Evolutionary conservation across 1,140 invertebrate genomes (phyloP), one percentile per base, ranked within the genome.

Genomic region (Fopius arisanus): DNA sequence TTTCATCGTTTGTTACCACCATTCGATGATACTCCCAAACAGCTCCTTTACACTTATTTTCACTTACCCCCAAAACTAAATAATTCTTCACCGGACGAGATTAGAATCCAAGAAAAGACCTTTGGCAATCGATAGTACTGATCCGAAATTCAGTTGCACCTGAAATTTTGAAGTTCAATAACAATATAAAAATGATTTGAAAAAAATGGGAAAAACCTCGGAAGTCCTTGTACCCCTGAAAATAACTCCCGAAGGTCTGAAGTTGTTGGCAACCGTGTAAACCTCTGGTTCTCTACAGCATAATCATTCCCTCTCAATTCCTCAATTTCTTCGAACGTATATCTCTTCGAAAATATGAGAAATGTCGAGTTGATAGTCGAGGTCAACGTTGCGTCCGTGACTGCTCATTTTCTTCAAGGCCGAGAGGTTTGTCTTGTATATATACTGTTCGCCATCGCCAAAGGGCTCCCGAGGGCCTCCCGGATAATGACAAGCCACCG

Each of bases 401-500:
- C 67, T 69, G 41, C 43, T 69, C 43, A 69, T 69, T 69, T 69
- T 69, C 67, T 43, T 69, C 67, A 69, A 69, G 67, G 67, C 67
- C 67, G 26, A 29, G 29, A 5, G 5, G n/a, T 12, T 10, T 37
- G 28, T 33, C 19, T 31, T 68, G 19, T 54, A 54, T 23, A 54
- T 54, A 54, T 70, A 63, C 19, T 31, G 21, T 19, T 33, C 26
- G 54, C 67, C 7, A 29, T 29, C 43, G 73, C 69, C 54, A 67
- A 74, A 74, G 73, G 68, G 66, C 74, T 75, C 69, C 33, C 41
- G 69, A 48, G 70, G 65, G 63, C 59, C 67, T 59, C 26, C n/a
- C 37, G 70, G 68, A 75, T 75, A 75, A 75, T 75, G 74, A 75
- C 74, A 75, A 75, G 70, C 70, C 70, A 75, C 74, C 74, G 74